These are phyloP conservation scores for Synanthedon tipuliformis DNA, from an alignment of 2,888 invertebrate species.

Conservation along the genomic window DNA sequence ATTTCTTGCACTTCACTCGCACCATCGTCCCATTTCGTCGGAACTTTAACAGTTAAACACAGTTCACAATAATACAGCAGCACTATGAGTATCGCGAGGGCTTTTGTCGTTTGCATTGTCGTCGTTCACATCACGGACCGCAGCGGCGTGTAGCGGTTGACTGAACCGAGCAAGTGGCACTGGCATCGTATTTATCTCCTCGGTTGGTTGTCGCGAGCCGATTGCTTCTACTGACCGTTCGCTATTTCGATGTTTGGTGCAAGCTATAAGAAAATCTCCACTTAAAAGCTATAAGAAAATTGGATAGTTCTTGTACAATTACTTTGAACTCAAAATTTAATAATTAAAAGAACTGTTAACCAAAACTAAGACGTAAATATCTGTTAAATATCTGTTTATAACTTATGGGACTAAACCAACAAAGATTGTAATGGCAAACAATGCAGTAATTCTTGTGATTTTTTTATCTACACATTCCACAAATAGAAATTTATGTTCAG, in stretches of 20 bases:
- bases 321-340: too few relatives aligned
- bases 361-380: too few relatives aligned
- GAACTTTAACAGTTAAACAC: constrained; percentile 49
- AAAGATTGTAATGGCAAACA: too few relatives aligned
- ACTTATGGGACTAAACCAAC: too few relatives aligned
- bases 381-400: too few relatives aligned
- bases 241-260: constrained; percentile 28
- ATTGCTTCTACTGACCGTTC: constrained; percentile 46
- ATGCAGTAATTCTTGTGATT: too few relatives aligned
- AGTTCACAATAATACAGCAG: constrained; percentile 37
- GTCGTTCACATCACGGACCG: constrained; percentile 7
- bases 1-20: constrained; percentile 40
- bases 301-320: too few relatives aligned
- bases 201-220: constrained; percentile 56
- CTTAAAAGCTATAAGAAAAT: background rate
- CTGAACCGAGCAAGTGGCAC: constrained; percentile 49
- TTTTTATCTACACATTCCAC: too few relatives aligned
- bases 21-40: constrained; percentile 38
- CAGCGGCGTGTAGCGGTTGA: constrained; percentile 34
- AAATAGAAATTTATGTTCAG: too few relatives aligned
- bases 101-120: constrained; percentile 15
- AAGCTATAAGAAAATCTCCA: background rate
- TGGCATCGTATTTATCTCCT: constrained; percentile 62
- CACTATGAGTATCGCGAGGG: constrained; percentile 29
- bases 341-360: too few relatives aligned